Evolutionary conservation across 2,797 vertebrate genomes (phyloP).

Genomic region (Hippoglossus hippoglossus): DNA sequence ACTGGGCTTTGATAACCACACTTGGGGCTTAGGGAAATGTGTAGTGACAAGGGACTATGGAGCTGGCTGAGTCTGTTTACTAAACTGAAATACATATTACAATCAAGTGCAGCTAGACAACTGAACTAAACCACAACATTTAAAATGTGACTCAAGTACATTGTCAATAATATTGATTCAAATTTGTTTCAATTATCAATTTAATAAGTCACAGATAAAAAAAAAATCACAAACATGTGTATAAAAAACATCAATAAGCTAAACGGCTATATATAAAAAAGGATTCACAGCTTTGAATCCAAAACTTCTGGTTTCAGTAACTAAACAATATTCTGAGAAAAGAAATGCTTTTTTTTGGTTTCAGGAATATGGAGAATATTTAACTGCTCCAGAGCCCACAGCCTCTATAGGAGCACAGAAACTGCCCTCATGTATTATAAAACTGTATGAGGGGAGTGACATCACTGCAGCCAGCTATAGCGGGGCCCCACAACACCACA

Average conservation of each 20-base stretch:
- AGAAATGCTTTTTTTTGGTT: background rate
- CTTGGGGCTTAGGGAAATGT: conserved; percentile 9
- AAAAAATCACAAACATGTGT: background rate
- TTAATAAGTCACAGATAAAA: conserved; percentile 1
- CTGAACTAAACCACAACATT: background rate
- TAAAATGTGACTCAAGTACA: background rate
- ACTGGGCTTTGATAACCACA: conserved; percentile 23
- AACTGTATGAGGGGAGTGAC: conserved; percentile 53
- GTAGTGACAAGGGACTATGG: conserved; percentile 3
- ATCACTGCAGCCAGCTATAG: conserved; percentile 47
- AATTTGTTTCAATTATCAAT: background rate
- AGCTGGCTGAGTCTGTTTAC: background rate
- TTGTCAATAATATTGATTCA: background rate
- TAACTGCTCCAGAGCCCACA: conserved; percentile 21
- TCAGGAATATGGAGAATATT: conserved; percentile 8
- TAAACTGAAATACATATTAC: no score
- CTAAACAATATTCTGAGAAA: background rate
- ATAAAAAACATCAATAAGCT: background rate
- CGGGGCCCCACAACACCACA: conserved; percentile 47
- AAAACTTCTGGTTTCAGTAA: background rate
- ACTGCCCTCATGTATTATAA: conserved; percentile 41
- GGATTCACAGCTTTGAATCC: background rate
- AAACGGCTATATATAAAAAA: background rate
- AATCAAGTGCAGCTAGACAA: background rate
- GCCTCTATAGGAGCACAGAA: conserved; percentile 20